A percentile compares a stretch with the other conserved stretches of the same genome.
These are phyloP conservation scores for Hippocampus barbouri DNA, from an alignment of 2,113 vertebrate species.

Conservation along the genomic window DNA sequence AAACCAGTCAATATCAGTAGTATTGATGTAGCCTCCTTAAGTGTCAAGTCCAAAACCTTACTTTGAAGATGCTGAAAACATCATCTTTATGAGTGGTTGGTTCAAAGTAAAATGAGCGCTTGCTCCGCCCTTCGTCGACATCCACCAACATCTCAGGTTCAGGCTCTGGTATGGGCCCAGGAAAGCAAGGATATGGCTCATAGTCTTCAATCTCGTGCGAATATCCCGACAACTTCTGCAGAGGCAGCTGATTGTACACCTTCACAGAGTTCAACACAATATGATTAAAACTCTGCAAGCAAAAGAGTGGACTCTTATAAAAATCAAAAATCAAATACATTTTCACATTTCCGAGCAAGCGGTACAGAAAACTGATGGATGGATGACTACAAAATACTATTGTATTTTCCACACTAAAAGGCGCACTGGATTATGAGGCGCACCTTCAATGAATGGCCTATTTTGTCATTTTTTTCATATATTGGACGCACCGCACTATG, in stretches of 20 bases:
- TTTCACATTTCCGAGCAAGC: no score
- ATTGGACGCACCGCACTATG: no score
- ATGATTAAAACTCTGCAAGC: no score
- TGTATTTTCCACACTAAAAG: no score
- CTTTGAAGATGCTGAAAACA: constrained; percentile 66
- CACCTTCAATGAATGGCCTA: no score
- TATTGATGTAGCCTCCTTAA: neutral
- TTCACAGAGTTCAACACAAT: constrained; percentile 35
- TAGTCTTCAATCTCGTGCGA: constrained; percentile 21
- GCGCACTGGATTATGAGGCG: no score
- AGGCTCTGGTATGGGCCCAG: neutral
- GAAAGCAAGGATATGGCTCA: constrained; percentile 32
- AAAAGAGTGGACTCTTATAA: no score
- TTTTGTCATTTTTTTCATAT: no score
- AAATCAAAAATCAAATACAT: no score
- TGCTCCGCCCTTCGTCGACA: neutral
- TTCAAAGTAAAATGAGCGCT: constrained; percentile 6
- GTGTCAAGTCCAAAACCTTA: constrained; percentile 21
- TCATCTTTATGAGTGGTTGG: constrained; percentile 26
- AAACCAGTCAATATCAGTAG: neutral
- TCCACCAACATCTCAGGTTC: neutral
- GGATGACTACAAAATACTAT: no score
- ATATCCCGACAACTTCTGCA: constrained; percentile 71
- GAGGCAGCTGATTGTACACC: constrained; percentile 72
- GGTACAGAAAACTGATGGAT: no score